phyloP scores from a whole-genome alignment of 1,140 invertebrate species.

The Orius insidiosus region DNA sequence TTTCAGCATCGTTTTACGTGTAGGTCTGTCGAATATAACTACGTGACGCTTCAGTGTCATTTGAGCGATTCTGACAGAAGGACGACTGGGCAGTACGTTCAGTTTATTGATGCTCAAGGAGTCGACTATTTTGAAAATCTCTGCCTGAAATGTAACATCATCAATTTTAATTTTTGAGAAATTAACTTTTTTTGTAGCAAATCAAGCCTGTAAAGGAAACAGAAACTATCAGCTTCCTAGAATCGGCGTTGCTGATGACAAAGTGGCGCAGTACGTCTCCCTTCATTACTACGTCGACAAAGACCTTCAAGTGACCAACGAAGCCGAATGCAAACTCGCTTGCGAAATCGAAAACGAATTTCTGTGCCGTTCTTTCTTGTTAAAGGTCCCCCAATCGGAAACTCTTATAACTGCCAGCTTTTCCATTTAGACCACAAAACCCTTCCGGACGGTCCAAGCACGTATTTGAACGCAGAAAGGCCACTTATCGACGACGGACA shows the following conservation, averaged over 20 bases:
- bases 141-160: slow-evolving; percentile 68
- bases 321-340: slow-evolving; percentile 66
- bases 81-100: slow-evolving; percentile 62
- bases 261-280: slow-evolving; percentile 77
- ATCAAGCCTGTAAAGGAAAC: slow-evolving; percentile 64
- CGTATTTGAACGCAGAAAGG: slow-evolving; percentile 71
- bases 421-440: slow-evolving; percentile 87
- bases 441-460: slow-evolving; percentile 74
- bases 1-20: slow-evolving; percentile 70
- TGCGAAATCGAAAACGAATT: slow-evolving; percentile 88
- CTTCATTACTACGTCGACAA: slow-evolving; percentile 88
- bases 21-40: slow-evolving; percentile 84
- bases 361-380: slow-evolving; percentile 77
- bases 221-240: slow-evolving; percentile 58
- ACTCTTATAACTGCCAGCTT: slow-evolving; percentile 73
- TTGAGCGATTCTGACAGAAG: slow-evolving; percentile 74
- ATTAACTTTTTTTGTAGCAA: slow-evolving; percentile 27
- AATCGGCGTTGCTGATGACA: slow-evolving; percentile 74
- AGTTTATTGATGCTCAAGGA: slow-evolving; percentile 74
- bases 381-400: slow-evolving; percentile 54
- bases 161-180: neutral
- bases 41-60: slow-evolving; percentile 77
- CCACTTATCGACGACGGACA: slow-evolving; percentile 82
- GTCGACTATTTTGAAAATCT: slow-evolving; percentile 92
- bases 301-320: slow-evolving; percentile 68